phyloP scores from a whole-genome alignment of 92 coral and sea anemone genomes.

The Zoanthus sansibaricus region DNA sequence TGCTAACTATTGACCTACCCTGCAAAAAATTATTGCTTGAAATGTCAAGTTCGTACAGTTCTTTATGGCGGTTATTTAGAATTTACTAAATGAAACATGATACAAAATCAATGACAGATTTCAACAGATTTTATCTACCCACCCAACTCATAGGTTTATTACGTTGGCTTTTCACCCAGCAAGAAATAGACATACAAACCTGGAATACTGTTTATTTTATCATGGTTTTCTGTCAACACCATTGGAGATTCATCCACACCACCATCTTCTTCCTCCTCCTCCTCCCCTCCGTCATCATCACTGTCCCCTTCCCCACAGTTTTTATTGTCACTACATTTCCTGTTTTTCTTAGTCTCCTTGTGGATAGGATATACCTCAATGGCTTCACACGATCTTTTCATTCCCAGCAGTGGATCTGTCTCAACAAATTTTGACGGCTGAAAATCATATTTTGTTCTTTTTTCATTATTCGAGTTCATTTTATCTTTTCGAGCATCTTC shows the following conservation, averaged over 20 bases:
- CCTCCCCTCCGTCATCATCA: slow-evolving; percentile 36
- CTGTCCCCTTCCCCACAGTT: slow-evolving; percentile 54
- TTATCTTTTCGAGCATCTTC: slow-evolving; percentile 33
- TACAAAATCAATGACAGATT: too few relatives aligned
- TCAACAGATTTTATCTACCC: too few relatives aligned
- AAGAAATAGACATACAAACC: slow-evolving; percentile 12
- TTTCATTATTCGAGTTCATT: slow-evolving; percentile 42
- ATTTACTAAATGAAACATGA: too few relatives aligned
- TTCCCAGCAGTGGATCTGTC: slow-evolving; percentile 85
- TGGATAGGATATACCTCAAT: slow-evolving; percentile 83
- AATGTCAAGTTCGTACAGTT: too few relatives aligned
- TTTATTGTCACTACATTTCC: slow-evolving; percentile 53
- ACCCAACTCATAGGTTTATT: too few relatives aligned
- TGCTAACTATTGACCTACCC: too few relatives aligned
- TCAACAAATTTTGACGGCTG: slow-evolving; percentile 71
- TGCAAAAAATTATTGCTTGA: too few relatives aligned
- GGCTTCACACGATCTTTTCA: slow-evolving; percentile 93
- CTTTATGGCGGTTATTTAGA: too few relatives aligned
- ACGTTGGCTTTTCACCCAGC: too few relatives aligned
- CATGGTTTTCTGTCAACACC: background rate
- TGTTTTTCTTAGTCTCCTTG: slow-evolving; percentile 43
- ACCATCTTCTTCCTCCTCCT: slow-evolving; percentile 8
- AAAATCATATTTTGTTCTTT: slow-evolving; percentile 66
- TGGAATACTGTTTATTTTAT: background rate
- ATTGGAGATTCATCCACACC: background rate